Percentiles rank a stretch among this genome's conserved stretches.
Conservation (phyloP, 1,140 invertebrate species). For the Zaprionus africanus region DNA sequence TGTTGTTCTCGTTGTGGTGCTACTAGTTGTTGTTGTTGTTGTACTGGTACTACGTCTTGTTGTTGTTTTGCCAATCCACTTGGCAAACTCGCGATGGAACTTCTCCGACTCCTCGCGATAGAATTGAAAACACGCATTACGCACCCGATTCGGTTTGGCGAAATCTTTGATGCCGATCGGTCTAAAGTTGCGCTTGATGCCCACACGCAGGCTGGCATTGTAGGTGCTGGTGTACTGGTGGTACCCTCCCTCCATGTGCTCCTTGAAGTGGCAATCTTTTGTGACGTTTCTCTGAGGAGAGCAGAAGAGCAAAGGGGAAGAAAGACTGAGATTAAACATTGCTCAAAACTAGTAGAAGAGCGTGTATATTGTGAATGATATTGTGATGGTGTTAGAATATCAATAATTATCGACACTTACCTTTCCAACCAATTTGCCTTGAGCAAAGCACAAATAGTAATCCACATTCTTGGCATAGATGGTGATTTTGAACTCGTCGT, state of each 20-base stretch:
- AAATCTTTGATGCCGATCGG: slow-evolving; percentile 67
- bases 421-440: slow-evolving; percentile 78
- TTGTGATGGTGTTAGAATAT: background rate
- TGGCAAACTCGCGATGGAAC: slow-evolving; percentile 30
- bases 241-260: slow-evolving; percentile 66
- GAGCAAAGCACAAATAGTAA: slow-evolving; percentile 74
- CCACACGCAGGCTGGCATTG: slow-evolving; percentile 62
- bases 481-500: slow-evolving; percentile 71
- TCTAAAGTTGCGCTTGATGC: slow-evolving; percentile 67
- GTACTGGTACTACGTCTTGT: slow-evolving; percentile 38
- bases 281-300: slow-evolving; percentile 73
- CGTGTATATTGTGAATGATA: too few relatives aligned
- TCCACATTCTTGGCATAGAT: slow-evolving; percentile 75
- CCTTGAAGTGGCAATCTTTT: slow-evolving; percentile 77
- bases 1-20: slow-evolving; percentile 35
- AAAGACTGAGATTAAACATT: background rate
- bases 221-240: slow-evolving; percentile 63
- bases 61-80: slow-evolving; percentile 37
- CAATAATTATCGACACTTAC: slow-evolving; percentile 49
- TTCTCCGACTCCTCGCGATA: slow-evolving; percentile 45
- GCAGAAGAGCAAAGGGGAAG: slow-evolving; percentile 5
- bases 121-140: slow-evolving; percentile 62
- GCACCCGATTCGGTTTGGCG: slow-evolving; percentile 40
- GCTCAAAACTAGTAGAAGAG: slow-evolving; percentile 3
- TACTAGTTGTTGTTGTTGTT: slow-evolving; percentile 45